Percentiles rank a stretch among this genome's conserved stretches.
phyloP scores from a whole-genome alignment of 1,140 invertebrate species.

The Conus betulinus region DNA sequence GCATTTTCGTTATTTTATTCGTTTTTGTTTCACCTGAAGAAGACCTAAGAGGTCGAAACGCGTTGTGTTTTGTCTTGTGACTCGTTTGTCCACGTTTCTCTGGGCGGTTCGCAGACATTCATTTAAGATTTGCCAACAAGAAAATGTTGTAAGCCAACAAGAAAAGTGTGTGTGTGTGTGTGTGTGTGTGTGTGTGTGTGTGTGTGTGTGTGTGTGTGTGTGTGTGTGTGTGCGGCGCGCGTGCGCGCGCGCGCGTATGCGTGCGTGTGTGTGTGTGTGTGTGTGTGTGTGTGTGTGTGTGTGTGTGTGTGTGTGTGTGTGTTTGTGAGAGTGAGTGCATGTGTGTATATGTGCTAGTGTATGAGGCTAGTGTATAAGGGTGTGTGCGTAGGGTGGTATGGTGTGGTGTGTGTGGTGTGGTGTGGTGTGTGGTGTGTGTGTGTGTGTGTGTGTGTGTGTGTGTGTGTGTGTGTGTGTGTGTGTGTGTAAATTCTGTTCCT shows the following conservation, averaged over 20 bases:
- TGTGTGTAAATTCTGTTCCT: no score
- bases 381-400: not conserved
- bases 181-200: not conserved
- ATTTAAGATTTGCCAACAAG: not conserved
- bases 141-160: not conserved
- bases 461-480: not conserved
- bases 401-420: not conserved
- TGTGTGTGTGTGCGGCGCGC: not conserved
- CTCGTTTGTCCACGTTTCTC: no score
- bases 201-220: not conserved
- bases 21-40: no score
- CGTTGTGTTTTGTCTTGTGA: no score
- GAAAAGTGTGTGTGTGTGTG: not conserved
- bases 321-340: not conserved
- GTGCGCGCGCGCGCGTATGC: no score
- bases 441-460: not conserved
- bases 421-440: not conserved
- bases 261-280: not conserved
- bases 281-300: not conserved
- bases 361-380: not conserved
- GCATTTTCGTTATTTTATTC: no score
- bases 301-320: constrained; percentile 5
- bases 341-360: not conserved
- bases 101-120: not conserved
- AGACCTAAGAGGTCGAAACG: no score